Conservation (phyloP, 2,797 vertebrate genomes). For the Triplophysa yarkandensis region DNA sequence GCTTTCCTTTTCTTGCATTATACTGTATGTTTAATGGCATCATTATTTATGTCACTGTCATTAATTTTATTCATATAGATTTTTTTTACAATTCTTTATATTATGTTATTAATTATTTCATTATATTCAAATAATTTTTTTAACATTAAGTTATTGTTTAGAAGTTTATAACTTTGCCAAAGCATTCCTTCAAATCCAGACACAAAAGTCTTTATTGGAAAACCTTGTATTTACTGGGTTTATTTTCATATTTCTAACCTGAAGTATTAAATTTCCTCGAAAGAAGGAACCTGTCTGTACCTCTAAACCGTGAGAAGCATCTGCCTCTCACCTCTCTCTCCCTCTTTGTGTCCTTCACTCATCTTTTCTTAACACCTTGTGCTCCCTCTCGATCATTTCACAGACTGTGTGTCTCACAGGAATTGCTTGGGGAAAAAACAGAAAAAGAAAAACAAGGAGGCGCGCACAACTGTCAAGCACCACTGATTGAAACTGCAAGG, state of each 20-base stretch:
- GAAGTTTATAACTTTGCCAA: no score
- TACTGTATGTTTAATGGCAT: no score
- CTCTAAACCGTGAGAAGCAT: conserved; percentile 27
- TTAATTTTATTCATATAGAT: no score
- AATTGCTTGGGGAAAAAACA: conserved; percentile 46
- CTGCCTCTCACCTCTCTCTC: conserved; percentile 30
- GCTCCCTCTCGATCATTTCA: conserved; percentile 48
- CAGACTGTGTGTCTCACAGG: conserved; percentile 59
- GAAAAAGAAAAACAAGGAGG: conserved; percentile 56
- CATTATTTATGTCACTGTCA: no score
- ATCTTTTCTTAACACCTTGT: conserved; percentile 32
- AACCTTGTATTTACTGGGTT: neutral
- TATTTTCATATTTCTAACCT: neutral
- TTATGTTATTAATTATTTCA: no score
- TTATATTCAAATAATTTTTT: no score
- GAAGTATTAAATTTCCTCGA: conserved; percentile 7
- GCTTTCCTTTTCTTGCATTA: no score
- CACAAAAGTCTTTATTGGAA: neutral
- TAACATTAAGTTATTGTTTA: no score
- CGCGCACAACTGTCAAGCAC: conserved; percentile 67
- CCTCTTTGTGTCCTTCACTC: conserved; percentile 10
- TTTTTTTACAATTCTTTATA: no score
- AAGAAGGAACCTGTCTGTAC: conserved; percentile 14
- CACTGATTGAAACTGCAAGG: conserved; percentile 79
- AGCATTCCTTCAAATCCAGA: no score